Evolutionary conservation across 2,888 invertebrate genomes (phyloP), one percentile per base, ranked within the genome.

Genomic region (Candidula unifasciata): DNA sequence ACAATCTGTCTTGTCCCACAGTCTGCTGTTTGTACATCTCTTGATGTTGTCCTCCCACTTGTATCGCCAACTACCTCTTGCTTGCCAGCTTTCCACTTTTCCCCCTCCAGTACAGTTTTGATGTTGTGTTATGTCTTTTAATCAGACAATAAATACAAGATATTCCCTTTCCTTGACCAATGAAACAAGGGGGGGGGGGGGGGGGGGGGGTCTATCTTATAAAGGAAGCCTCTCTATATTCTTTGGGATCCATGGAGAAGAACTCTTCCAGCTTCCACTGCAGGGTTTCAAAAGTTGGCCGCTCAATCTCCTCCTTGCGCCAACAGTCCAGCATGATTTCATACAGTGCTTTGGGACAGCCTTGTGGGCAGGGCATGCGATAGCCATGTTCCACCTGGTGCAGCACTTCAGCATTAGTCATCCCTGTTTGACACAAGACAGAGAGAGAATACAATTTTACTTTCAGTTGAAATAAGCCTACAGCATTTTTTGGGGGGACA

Each of bases 241-340:
- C 99, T 88, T 98, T 98, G 93, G 98, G 98, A 94, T 99, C 98
- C 96, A 98, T 96, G n/a, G 86, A 84, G 95, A 99, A 99, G 96
- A 99, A 99, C 95, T 99, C 99, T 94, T 99, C 99, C 88, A 99
- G 95, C 94, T 99, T 99, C 99, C 99, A 99, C 94, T 99, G 99
- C 89, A 99, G 95, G 1, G 99, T 99, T 95, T 99, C 99, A 95
- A 99, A 99, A 69, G 99, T 99, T 87, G 99, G 99, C 94, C 99
- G 95, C 94, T 98, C 97, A 96, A 98, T 97, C 80, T 98, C 97
- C 94, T 99, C 98, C 83, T 94, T 93, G 83, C 94, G 91, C 99
- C 99, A 99, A 94, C 99, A 99, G 94, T 99, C 98, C 82, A 99
- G 95, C 99, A 99, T 99, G 92, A 99, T 99, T 93, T 99, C 99